These are phyloP conservation scores for Crocidura indochinensis DNA, from an alignment of 2,797 vertebrate genomes.

Conservation along the genomic window DNA sequence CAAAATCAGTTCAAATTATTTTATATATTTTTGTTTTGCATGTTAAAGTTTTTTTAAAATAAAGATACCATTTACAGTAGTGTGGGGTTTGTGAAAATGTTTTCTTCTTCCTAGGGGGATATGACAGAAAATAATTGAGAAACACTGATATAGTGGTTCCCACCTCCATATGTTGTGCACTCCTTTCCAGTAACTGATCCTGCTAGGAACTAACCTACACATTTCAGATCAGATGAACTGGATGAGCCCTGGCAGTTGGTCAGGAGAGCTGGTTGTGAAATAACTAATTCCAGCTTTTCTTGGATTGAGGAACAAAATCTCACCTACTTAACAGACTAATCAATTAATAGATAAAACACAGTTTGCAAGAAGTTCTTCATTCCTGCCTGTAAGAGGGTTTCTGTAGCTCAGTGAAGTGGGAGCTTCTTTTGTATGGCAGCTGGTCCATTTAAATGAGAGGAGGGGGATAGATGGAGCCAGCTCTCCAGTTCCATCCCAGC, in stretches of 20 bases:
- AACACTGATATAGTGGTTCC: too few relatives aligned
- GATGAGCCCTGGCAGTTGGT: neutral
- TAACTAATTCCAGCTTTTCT: neutral
- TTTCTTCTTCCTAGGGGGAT: too few relatives aligned
- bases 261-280: neutral
- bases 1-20: too few relatives aligned
- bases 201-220: neutral
- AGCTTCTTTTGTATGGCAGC: neutral
- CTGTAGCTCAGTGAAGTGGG: neutral
- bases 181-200: neutral
- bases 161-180: neutral
- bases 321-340: conserved; percentile 48
- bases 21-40: too few relatives aligned
- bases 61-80: too few relatives aligned
- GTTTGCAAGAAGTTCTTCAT: neutral
- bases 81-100: too few relatives aligned
- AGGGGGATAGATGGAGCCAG: conserved; percentile 30
- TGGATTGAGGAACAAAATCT: neutral
- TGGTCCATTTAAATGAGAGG: conserved; percentile 49
- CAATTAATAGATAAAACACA: neutral
- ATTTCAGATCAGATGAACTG: too few relatives aligned
- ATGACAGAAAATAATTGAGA: too few relatives aligned
- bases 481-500: conserved; percentile 46
- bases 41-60: too few relatives aligned
- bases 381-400: neutral